These are phyloP conservation scores for Drosophila carrolli DNA, from an alignment of 1,140 invertebrate species.

Conservation along the genomic window DNA sequence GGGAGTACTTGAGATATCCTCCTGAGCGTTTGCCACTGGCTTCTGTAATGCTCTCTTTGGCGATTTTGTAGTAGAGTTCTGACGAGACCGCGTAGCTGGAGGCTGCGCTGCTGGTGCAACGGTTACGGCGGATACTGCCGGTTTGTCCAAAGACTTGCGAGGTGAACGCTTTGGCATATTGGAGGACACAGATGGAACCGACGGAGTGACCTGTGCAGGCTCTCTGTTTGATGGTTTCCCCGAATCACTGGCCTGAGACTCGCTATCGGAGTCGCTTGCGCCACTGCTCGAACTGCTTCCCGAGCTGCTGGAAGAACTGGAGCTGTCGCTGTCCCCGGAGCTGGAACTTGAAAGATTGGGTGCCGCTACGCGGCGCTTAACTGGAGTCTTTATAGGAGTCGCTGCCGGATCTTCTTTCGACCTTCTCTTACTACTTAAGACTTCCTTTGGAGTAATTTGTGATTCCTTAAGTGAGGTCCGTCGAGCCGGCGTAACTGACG, in stretches of 20 bases:
- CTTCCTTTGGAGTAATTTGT: constrained; percentile 23
- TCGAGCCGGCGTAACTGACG: constrained; percentile 10
- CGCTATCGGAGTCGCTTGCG: constrained; percentile 43
- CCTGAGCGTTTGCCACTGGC: neutral
- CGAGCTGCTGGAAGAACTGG: constrained; percentile 51
- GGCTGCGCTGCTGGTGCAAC: constrained; percentile 16
- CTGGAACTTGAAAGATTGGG: constrained; percentile 72
- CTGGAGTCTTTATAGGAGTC: constrained; percentile 26
- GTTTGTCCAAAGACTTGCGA: constrained; percentile 71
- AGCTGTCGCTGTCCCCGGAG: constrained; percentile 62
- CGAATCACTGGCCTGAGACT: constrained; percentile 48
- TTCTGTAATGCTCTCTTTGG: constrained; percentile 71
- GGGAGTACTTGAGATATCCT: constrained; percentile 17
- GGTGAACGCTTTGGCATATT: constrained; percentile 73
- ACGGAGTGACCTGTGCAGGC: constrained; percentile 1
- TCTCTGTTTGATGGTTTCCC: constrained; percentile 26
- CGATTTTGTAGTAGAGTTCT: constrained; percentile 73
- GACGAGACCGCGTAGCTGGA: constrained; percentile 52
- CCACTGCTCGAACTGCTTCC: constrained; percentile 55
- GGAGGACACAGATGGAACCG: constrained; percentile 14
- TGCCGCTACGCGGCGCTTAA: constrained; percentile 64
- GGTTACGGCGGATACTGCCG: constrained; percentile 1
- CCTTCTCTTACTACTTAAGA: constrained; percentile 35
- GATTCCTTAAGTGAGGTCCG: constrained; percentile 57
- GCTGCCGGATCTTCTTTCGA: constrained; percentile 59